Conservation (phyloP, 2,888 invertebrate genomes). For the Xestia rhomboidea region DNA sequence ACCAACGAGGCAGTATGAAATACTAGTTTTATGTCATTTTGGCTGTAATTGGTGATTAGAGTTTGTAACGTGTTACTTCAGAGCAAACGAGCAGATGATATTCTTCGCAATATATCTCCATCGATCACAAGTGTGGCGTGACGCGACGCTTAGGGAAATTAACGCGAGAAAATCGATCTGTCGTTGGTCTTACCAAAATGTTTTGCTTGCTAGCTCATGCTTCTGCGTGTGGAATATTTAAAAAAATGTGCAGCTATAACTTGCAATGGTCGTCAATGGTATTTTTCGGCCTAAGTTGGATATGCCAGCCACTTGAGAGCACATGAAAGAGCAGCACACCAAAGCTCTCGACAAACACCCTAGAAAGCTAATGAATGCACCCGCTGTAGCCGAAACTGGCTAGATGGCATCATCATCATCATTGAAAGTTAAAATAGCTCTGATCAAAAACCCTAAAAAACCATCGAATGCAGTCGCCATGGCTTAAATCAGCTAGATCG, state of each 20-base stretch:
- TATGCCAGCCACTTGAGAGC: too few species aligned
- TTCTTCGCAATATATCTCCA: slow-evolving; percentile 5
- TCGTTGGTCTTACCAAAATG: slow-evolving; percentile 8
- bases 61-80: not conserved
- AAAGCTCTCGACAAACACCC: too few species aligned
- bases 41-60: not conserved
- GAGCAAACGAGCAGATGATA: not conserved
- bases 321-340: too few species aligned
- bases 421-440: not conserved
- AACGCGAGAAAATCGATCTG: slow-evolving; percentile 18
- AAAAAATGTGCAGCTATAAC: not conserved
- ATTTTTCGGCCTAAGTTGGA: not conserved
- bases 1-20: not conserved
- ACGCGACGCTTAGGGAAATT: slow-evolving; percentile 15
- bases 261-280: not conserved
- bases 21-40: not conserved
- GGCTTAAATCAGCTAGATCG: not conserved
- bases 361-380: too few species aligned
- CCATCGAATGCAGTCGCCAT: not conserved
- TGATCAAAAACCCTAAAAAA: not conserved
- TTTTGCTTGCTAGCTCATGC: not conserved
- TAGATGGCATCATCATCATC: too few species aligned
- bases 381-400: too few species aligned
- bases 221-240: not conserved
- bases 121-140: slow-evolving; percentile 25